Conservation (phyloP, 1,140 invertebrate species). For the Drosophila seguyi region DNA sequence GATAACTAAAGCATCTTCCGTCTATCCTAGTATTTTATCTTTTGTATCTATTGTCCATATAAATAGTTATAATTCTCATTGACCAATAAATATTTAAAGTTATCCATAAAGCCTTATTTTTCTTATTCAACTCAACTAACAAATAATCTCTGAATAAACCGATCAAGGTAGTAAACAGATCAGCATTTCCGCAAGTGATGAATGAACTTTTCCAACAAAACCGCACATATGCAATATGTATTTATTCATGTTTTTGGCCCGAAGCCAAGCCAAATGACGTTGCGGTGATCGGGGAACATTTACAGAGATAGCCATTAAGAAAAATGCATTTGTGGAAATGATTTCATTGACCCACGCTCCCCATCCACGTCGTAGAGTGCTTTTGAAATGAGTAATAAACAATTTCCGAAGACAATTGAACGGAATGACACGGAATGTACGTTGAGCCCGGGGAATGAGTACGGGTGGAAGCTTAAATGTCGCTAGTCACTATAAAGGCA, state of each 20-base stretch:
- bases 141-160: conserved; percentile 8
- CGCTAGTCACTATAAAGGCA: conserved; percentile 27
- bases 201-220: conserved; percentile 28
- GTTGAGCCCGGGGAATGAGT: conserved; percentile 59
- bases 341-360: conserved; percentile 73
- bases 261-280: conserved; percentile 65
- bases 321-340: conserved; percentile 66
- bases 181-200: conserved; percentile 45
- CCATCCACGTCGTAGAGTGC: conserved; percentile 20
- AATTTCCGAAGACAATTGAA: conserved; percentile 77
- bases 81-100: too few relatives aligned
- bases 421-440: conserved; percentile 67
- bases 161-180: conserved; percentile 43
- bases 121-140: background rate
- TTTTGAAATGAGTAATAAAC: conserved; percentile 70
- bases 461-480: conserved; percentile 19
- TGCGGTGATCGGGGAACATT: conserved; percentile 29
- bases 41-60: too few relatives aligned
- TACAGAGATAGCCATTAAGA: conserved; percentile 41
- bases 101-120: background rate
- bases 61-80: too few relatives aligned
- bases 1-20: too few relatives aligned
- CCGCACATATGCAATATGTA: conserved; percentile 16
- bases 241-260: conserved; percentile 42
- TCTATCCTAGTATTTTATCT: too few relatives aligned